phyloP scores from a whole-genome alignment of 2,797 vertebrate genomes.

The Myotis pilosus region DNA sequence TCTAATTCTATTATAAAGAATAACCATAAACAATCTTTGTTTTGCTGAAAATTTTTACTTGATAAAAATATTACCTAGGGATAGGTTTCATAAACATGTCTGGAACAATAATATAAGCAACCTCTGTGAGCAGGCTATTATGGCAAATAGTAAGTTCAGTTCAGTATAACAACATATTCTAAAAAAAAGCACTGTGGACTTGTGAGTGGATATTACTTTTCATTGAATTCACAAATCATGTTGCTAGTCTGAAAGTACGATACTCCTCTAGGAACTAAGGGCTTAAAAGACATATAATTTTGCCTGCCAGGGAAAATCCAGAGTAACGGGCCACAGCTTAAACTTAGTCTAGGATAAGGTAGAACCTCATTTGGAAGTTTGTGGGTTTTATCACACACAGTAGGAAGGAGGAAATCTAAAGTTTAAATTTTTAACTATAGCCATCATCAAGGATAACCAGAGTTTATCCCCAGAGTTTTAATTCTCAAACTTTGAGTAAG shows the following conservation, averaged over 20 bases:
- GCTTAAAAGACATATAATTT: not conserved
- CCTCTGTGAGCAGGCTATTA: not conserved
- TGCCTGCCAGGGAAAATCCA: not conserved
- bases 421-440: not conserved
- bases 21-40: not conserved
- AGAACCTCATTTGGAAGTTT: not conserved
- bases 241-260: not conserved
- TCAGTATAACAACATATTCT: not conserved
- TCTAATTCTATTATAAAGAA: slow-evolving; percentile 43
- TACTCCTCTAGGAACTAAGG: not conserved
- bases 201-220: not conserved
- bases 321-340: not conserved
- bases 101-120: not conserved
- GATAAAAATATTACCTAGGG: slow-evolving; percentile 21
- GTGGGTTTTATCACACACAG: not conserved
- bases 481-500: not conserved
- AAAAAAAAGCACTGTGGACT: not conserved
- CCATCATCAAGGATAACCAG: not conserved
- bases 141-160: not conserved
- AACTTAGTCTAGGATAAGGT: not conserved
- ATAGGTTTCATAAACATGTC: slow-evolving; percentile 28
- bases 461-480: not conserved
- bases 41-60: slow-evolving; percentile 33
- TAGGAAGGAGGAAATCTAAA: slow-evolving; percentile 29
- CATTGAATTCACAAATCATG: slow-evolving; percentile 17